Conservation (phyloP, 2,797 vertebrate genomes). For the Peromyscus nudipes region DNA sequence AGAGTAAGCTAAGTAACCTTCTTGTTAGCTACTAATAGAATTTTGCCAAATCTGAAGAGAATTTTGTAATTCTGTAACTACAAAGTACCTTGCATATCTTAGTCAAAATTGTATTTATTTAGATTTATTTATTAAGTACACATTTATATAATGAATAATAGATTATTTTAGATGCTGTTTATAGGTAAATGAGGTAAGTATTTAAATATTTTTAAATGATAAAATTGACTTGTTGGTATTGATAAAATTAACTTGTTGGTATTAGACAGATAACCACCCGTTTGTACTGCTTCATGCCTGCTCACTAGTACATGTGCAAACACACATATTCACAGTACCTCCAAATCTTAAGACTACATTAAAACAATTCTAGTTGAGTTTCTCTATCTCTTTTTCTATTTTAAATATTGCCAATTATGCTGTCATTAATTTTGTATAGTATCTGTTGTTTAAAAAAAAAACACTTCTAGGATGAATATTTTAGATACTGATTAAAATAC, state of each 20-base stretch:
- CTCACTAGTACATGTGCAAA: neutral
- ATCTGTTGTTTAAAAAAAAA: constrained; percentile 69
- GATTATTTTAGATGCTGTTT: constrained; percentile 59
- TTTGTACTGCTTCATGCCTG: neutral
- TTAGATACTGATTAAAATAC: constrained; percentile 69
- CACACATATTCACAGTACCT: neutral
- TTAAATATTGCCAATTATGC: neutral
- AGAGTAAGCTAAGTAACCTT: neutral
- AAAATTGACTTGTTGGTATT: neutral
- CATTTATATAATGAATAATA: constrained; percentile 47
- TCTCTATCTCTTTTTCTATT: neutral
- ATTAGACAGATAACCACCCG: neutral
- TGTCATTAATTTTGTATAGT: constrained; percentile 42
- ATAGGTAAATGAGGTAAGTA: neutral
- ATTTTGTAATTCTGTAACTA: neutral
- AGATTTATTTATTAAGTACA: neutral
- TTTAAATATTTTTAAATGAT: constrained; percentile 49
- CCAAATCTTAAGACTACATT: neutral
- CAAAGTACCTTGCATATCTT: constrained; percentile 20
- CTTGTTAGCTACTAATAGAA: neutral
- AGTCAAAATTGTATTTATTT: constrained; percentile 26
- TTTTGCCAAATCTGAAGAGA: neutral
- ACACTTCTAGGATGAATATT: constrained; percentile 52
- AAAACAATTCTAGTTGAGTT: neutral
- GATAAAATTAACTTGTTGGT: neutral